These are phyloP conservation scores for Seriola dumerili DNA, from an alignment of 2,113 vertebrate species.

Conservation along the genomic window DNA sequence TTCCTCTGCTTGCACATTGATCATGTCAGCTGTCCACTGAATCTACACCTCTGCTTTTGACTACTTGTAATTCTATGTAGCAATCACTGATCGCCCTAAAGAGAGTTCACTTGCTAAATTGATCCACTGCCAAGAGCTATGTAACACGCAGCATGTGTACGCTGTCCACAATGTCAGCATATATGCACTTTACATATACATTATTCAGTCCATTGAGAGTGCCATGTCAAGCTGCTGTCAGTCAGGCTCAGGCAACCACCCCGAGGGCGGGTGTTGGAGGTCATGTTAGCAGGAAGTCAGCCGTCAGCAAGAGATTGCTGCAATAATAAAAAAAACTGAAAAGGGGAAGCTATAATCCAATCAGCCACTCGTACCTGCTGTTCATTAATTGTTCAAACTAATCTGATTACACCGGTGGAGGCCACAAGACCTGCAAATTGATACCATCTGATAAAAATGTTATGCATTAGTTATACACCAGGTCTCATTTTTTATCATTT, in stretches of 20 bases:
- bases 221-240: conserved; percentile 39
- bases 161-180: conserved; percentile 9
- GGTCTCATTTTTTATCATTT: conserved; percentile 33
- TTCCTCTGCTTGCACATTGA: conserved; percentile 41
- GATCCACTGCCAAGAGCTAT: conserved; percentile 1
- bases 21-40: conserved; percentile 25
- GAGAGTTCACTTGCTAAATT: not conserved
- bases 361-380: conserved; percentile 20
- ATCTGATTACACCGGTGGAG: conserved; percentile 29
- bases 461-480: conserved; percentile 20
- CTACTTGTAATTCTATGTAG: conserved; percentile 44
- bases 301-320: not conserved
- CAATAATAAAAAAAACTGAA: not conserved
- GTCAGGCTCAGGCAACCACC: conserved; percentile 15
- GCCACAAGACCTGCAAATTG: conserved; percentile 10
- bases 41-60: conserved; percentile 30
- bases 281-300: conserved; percentile 30
- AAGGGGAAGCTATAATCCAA: conserved; percentile 22
- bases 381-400: conserved; percentile 42
- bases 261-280: conserved; percentile 30
- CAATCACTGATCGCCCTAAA: not conserved
- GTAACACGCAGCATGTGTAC: not conserved
- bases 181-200: conserved; percentile 14
- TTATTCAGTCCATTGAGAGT: not conserved
- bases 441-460: conserved; percentile 35